A percentile compares a stretch with the other conserved stretches of the same genome.
phyloP scores from a whole-genome alignment of 1,140 invertebrate species.

The Batillaria attramentaria region DNA sequence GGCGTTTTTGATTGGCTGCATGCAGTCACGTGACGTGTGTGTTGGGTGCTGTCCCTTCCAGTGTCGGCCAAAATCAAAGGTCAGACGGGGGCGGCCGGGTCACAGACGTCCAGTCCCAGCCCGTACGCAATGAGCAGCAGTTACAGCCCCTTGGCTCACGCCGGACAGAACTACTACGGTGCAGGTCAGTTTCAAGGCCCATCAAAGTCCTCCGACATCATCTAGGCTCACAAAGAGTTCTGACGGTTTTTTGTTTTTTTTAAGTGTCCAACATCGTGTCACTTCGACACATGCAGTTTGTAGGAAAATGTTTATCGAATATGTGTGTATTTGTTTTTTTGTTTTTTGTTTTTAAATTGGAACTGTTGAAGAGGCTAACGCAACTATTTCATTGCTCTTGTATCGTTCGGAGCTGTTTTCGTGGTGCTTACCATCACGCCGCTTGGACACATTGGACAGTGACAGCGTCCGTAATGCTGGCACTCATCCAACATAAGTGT shows the following conservation, averaged over 20 bases:
- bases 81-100: constrained; percentile 16
- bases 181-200: constrained; percentile 10
- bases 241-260: neutral
- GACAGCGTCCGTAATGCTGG: too few relatives aligned
- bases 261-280: neutral
- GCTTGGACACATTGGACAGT: too few relatives aligned
- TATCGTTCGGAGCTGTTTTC: too few relatives aligned
- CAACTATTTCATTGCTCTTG: too few relatives aligned
- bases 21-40: too few relatives aligned
- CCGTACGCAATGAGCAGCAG: constrained; percentile 21
- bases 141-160: constrained; percentile 3
- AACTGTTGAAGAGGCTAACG: neutral
- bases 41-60: too few relatives aligned
- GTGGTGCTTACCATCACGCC: too few relatives aligned
- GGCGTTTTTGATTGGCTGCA: too few relatives aligned
- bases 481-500: too few relatives aligned
- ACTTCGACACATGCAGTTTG: neutral
- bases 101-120: constrained; percentile 17
- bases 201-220: too few relatives aligned
- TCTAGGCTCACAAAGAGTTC: too few relatives aligned
- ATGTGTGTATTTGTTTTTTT: neutral
- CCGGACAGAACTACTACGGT: constrained; percentile 20
- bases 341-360: neutral
- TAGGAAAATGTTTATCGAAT: neutral
- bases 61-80: constrained; percentile 16